Evolutionary conservation across 2,888 invertebrate species (phyloP), one percentile per base, ranked within the genome.

Genomic region (Mythimna vitellina): DNA sequence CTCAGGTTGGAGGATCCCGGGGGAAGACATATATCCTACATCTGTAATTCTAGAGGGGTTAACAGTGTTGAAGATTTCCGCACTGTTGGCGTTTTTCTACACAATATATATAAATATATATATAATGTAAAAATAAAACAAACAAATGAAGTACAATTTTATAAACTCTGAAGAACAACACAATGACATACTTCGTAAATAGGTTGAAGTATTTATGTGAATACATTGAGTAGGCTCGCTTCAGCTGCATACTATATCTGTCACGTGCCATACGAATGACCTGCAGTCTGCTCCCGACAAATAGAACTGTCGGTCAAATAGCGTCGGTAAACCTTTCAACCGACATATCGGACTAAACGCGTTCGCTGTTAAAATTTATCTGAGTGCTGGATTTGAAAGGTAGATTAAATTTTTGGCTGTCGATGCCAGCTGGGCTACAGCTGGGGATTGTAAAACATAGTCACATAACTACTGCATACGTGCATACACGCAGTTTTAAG

Each of bases 231-330:
- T 56, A 53, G 76, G 56, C 75, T 74, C 73, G 66, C 32, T 75
- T 65, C 70, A 74, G 78, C 83, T 78, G 88, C 84, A 89, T 89
- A 87, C 86, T 82, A 83, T 86, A 89, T 89, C 83, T 81, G 80
- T 85, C 88, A 88, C 86, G 88, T 88, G 83, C 81, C 80, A 88
- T 90, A 89, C 83, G 85, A 87, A 90, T 89, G 89, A 88, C 88
- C 88, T 86, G 88, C 86, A 85, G 83, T 81, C 80, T 87, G 87
- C 84, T 81, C 80, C 77, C 82, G 86, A 92, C 89, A 90, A 91
- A 83, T 83, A 78, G 83, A 75, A 64, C 83, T 83, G 85, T 84
- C 83, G 72, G 73, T 83, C 84, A 84, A 83, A 86, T 80, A 78
- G 75, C 68, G 75, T 78, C 73, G 74, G 75, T 81, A 84, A 86